Conservation (phyloP, 2,113 vertebrate genomes). For the Embiotoca jacksoni region DNA sequence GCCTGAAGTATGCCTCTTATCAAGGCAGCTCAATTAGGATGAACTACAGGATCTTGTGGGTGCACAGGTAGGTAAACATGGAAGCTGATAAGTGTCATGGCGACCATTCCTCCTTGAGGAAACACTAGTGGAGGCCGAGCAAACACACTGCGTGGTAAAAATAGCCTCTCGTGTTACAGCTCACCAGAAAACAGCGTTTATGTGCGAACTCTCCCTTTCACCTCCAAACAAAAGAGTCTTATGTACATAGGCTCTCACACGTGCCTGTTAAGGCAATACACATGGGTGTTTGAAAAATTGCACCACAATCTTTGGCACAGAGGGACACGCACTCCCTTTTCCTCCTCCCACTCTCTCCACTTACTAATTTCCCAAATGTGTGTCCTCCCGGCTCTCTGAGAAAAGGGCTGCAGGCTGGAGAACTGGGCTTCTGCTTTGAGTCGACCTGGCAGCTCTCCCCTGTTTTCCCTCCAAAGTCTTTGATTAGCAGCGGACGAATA, state of each 20-base stretch:
- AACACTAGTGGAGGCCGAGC: conserved; percentile 30
- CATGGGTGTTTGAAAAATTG: conserved; percentile 43
- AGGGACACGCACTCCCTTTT: conserved; percentile 43
- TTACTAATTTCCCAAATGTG: conserved; percentile 58
- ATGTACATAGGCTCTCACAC: conserved; percentile 28
- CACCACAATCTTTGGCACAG: conserved; percentile 26
- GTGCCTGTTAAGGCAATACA: conserved; percentile 38
- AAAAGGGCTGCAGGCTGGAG: conserved; percentile 29
- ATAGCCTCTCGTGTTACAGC: conserved; percentile 35
- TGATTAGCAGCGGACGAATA: conserved; percentile 18
- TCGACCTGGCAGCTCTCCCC: conserved; percentile 1
- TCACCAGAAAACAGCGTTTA: conserved; percentile 34
- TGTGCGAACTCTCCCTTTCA: conserved; percentile 39
- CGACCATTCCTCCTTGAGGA: background rate
- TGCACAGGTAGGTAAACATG: background rate
- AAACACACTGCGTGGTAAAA: conserved; percentile 50
- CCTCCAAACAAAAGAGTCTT: conserved; percentile 49
- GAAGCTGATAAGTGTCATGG: conserved; percentile 28
- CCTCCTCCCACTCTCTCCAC: conserved; percentile 53
- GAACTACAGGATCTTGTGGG: conserved; percentile 15
- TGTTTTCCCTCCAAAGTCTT: conserved; percentile 11
- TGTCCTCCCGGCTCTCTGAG: conserved; percentile 22
- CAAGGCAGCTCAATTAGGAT: conserved; percentile 34
- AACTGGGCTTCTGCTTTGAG: conserved; percentile 30
- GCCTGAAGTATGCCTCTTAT: conserved; percentile 19